Evolutionary conservation across 2,113 vertebrate species (phyloP).

Genomic region (Pao palembangensis): DNA sequence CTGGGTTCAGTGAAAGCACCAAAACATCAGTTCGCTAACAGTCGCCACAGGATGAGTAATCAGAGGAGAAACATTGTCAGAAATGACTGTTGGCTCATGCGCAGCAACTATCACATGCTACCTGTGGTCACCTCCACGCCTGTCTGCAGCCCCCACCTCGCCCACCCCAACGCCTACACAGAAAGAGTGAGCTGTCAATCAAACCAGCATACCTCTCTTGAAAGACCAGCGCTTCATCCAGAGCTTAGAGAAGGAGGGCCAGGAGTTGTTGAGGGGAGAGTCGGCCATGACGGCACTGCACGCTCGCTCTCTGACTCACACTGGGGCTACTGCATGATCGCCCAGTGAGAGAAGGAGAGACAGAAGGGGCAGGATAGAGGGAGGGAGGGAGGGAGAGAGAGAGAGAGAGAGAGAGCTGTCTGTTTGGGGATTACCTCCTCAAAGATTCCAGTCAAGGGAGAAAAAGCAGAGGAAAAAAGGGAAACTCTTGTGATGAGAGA

Average conservation of each 20-base stretch:
- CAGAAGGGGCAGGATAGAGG: not conserved
- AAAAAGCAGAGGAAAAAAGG: constrained; percentile 31
- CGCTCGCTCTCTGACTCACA: constrained; percentile 7
- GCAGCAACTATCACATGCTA: not conserved
- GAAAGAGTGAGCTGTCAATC: not conserved
- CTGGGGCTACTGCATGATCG: constrained; percentile 30
- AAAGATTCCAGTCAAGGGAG: constrained; percentile 11
- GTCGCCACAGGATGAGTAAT: too few relatives aligned
- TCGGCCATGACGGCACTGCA: constrained; percentile 78
- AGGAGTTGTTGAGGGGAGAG: constrained; percentile 91
- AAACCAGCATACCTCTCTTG: constrained; percentile 84
- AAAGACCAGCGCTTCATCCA: constrained; percentile 96
- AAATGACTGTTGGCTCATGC: too few relatives aligned
- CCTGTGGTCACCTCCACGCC: not conserved
- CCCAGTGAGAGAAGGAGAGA: constrained; percentile 1
- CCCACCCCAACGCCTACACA: not conserved
- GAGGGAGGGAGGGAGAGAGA: constrained; percentile 6
- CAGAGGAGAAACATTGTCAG: too few relatives aligned
- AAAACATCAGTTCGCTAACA: not conserved
- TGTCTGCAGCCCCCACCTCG: not conserved
- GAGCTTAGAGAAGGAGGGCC: constrained; percentile 93
- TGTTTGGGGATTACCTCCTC: constrained; percentile 33
- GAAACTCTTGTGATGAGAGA: not conserved
- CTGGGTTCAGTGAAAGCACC: not conserved
- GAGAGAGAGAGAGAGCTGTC: constrained; percentile 4